Evolutionary conservation across 2,888 invertebrate species (phyloP).

Genomic region (Leptinotarsa tumamoca): DNA sequence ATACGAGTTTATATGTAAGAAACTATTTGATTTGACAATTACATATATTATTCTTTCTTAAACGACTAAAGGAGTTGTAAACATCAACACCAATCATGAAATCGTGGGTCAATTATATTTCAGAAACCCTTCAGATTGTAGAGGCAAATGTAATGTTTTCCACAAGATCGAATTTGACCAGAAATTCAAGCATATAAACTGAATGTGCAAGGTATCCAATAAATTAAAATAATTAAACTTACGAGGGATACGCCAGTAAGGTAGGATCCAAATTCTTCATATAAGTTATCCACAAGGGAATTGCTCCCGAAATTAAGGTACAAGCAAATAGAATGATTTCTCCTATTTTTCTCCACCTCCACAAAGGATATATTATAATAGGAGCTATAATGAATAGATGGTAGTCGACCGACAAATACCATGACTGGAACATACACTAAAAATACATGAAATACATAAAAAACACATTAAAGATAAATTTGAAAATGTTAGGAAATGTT

Average conservation of each 20-base stretch:
- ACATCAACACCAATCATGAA: no score
- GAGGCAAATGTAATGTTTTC: no score
- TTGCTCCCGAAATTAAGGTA: constrained; percentile 65
- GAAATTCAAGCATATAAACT: no score
- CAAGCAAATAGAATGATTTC: constrained; percentile 68
- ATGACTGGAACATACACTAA: constrained; percentile 81
- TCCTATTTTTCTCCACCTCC: constrained; percentile 74
- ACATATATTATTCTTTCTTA: no score
- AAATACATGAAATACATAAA: constrained; percentile 29
- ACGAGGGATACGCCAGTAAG: constrained; percentile 76
- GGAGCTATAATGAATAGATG: constrained; percentile 73
- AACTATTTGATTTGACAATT: no score
- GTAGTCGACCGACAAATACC: constrained; percentile 71
- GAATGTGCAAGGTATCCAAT: no score
- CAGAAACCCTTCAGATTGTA: no score
- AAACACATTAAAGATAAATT: background rate
- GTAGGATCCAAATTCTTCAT: constrained; percentile 75
- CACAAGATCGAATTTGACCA: no score
- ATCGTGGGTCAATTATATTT: no score
- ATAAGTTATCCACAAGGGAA: constrained; percentile 69
- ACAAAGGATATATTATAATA: constrained; percentile 75
- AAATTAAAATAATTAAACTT: constrained; percentile 61
- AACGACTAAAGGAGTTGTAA: no score
- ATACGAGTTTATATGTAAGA: no score
- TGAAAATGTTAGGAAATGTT: no score